A percentile compares a stretch with the other conserved stretches of the same genome.
These are phyloP conservation scores for Eremobia ochroleuca DNA, from an alignment of 2,888 invertebrate genomes.

Conservation along the genomic window DNA sequence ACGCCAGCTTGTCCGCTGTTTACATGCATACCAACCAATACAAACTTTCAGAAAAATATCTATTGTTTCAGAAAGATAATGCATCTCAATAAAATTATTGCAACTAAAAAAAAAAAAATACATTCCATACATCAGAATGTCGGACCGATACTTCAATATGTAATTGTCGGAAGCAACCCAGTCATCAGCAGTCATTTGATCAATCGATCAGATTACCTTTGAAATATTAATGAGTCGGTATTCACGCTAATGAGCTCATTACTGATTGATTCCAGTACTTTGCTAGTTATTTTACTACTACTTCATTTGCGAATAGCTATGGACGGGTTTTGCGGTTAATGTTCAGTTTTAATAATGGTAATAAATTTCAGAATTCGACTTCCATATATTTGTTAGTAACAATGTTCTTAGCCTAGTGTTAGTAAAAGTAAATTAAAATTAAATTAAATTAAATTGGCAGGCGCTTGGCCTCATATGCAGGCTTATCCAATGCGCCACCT, in stretches of 20 bases:
- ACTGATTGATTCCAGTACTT: slow-evolving; percentile 50
- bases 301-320: slow-evolving; percentile 8
- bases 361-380: too few species aligned
- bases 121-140: not conserved
- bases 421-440: too few species aligned
- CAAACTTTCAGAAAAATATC: not conserved
- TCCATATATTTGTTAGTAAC: too few species aligned
- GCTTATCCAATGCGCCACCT: too few species aligned
- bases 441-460: too few species aligned
- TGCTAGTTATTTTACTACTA: slow-evolving; percentile 9
- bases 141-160: slow-evolving; percentile 10
- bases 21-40: not conserved
- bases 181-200: slow-evolving; percentile 63
- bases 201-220: slow-evolving; percentile 71
- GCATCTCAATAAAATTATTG: not conserved
- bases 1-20: too few species aligned
- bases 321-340: not conserved
- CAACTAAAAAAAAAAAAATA: not conserved
- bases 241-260: slow-evolving; percentile 47
- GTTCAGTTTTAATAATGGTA: slow-evolving; percentile 8
- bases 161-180: slow-evolving; percentile 33
- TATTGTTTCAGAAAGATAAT: not conserved
- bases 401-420: too few species aligned
- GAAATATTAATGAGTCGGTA: slow-evolving; percentile 71
- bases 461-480: too few species aligned